Evolutionary conservation across 1,140 invertebrate species (phyloP).

Genomic region (Laupala kohalensis): DNA sequence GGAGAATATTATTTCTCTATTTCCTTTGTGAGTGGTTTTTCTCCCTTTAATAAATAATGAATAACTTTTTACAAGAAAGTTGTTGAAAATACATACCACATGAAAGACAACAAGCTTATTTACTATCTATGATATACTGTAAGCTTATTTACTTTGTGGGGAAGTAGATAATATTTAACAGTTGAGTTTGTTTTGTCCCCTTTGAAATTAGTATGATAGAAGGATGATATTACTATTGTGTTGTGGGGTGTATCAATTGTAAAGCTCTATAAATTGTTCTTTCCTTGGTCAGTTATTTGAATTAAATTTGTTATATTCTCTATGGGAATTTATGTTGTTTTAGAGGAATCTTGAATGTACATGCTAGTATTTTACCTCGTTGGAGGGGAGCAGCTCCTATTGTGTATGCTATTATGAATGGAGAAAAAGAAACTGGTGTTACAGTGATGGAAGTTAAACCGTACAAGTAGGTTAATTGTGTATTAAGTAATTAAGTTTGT

Average conservation of each 20-base stretch:
- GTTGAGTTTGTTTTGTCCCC: too few relatives aligned
- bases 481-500: too few relatives aligned
- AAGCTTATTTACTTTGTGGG: too few relatives aligned
- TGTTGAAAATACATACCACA: not conserved
- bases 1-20: conserved; percentile 40
- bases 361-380: conserved; percentile 78
- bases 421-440: conserved; percentile 69
- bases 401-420: conserved; percentile 66
- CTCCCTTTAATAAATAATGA: conserved; percentile 14
- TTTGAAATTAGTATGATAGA: too few relatives aligned
- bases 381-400: conserved; percentile 89
- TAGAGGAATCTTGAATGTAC: conserved; percentile 85
- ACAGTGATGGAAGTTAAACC: conserved; percentile 81
- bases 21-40: conserved; percentile 39
- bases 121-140: too few relatives aligned
- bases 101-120: too few relatives aligned
- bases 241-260: too few relatives aligned
- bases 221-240: too few relatives aligned
- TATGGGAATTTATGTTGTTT: conserved; percentile 23
- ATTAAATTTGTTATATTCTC: too few relatives aligned
- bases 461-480: conserved; percentile 37
- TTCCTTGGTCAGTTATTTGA: too few relatives aligned
- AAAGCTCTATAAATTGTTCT: too few relatives aligned
- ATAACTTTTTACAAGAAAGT: not conserved
- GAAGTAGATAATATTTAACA: too few relatives aligned